Evolutionary conservation across 2,797 vertebrate species (phyloP).

Genomic region (Acanthurus leucopareius): DNA sequence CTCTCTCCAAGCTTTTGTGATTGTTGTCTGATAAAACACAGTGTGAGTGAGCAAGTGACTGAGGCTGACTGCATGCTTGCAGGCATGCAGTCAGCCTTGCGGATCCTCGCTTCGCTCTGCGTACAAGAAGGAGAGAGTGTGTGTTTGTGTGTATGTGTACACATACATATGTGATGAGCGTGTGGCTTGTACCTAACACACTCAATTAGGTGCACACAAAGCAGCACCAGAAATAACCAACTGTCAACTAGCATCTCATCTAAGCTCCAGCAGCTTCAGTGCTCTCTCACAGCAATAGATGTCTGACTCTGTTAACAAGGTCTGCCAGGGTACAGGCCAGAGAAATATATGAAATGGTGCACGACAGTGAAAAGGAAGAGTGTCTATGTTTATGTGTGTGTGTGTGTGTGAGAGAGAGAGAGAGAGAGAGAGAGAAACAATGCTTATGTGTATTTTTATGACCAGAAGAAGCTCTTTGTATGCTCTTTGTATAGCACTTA

Average conservation of each 20-base stretch:
- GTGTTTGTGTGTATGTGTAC: not conserved
- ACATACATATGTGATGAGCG: not conserved
- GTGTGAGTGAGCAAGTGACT: not conserved
- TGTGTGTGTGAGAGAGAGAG: not conserved
- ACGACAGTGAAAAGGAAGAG: conserved; percentile 4
- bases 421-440: no score
- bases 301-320: conserved; percentile 40
- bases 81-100: not conserved
- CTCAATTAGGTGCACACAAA: conserved; percentile 45
- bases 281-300: conserved; percentile 29
- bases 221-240: conserved; percentile 57
- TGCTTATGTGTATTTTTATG: not conserved
- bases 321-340: conserved; percentile 17
- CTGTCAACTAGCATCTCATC: conserved; percentile 54
- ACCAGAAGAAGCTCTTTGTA: conserved; percentile 2
- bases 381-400: not conserved
- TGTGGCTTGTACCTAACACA: conserved; percentile 21
- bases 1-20: conserved; percentile 19
- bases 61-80: not conserved
- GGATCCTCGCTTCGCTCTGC: conserved; percentile 11
- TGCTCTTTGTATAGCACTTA: not conserved
- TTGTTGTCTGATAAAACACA: conserved; percentile 12
- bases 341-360: conserved; percentile 1
- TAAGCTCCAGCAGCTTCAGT: conserved; percentile 27
- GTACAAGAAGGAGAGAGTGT: not conserved